phyloP scores from a whole-genome alignment of 2,113 vertebrate species.

The Anthoscopus minutus region DNA sequence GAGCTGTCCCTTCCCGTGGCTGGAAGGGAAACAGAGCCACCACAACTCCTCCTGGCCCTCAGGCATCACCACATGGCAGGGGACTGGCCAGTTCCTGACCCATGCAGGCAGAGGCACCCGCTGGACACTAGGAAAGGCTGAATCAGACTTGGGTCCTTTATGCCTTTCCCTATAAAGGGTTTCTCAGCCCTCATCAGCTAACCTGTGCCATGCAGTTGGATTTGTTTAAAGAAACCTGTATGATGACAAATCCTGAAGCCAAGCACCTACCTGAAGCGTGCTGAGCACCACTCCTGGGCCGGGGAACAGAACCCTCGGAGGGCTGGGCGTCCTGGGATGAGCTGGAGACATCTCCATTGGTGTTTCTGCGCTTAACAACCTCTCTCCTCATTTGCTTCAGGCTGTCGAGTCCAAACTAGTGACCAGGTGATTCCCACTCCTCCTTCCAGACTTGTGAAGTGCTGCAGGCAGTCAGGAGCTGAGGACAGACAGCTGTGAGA shows the following conservation, averaged over 20 bases:
- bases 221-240: background rate
- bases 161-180: background rate
- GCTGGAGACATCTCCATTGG: background rate
- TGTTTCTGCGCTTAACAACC: background rate
- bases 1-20: fast-evolving
- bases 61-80: background rate
- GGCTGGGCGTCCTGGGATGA: background rate
- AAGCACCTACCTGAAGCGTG: background rate
- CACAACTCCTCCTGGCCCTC: background rate
- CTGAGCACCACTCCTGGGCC: background rate
- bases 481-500: background rate
- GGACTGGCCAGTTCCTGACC: background rate
- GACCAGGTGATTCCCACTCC: background rate
- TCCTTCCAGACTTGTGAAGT: background rate
- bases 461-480: background rate
- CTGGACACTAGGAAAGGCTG: background rate
- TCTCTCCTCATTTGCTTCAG: background rate
- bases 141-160: background rate
- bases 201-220: background rate
- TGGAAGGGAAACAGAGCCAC: background rate
- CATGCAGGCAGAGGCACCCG: background rate
- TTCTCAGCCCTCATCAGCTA: background rate
- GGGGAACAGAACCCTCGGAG: background rate
- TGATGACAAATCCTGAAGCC: background rate
- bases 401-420: background rate